Percentiles rank a stretch among this genome's conserved stretches.
phyloP scores from a whole-genome alignment of 2,888 invertebrate species.

The Erebia aethiops region DNA sequence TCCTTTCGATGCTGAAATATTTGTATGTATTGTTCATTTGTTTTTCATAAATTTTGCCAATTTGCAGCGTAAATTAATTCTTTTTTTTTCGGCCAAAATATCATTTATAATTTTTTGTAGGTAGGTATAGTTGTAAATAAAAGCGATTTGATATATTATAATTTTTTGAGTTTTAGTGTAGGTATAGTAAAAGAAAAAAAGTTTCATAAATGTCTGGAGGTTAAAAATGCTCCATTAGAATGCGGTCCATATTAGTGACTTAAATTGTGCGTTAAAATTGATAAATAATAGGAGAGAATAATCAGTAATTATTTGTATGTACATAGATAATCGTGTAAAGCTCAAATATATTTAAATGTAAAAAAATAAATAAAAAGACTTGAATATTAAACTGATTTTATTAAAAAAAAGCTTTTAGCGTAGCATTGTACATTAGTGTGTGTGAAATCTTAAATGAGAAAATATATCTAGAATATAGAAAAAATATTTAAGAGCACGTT shows the following conservation, averaged over 20 bases:
- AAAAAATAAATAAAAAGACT: conserved; percentile 69
- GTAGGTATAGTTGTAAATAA: conserved; percentile 6
- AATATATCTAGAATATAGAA: conserved; percentile 45
- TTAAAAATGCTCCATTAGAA: conserved; percentile 60
- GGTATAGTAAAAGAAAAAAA: conserved; percentile 20
- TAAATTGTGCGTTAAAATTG: conserved; percentile 78
- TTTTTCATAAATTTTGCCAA: too few relatives aligned
- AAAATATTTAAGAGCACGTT: conserved; percentile 43
- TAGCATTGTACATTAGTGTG: conserved; percentile 67
- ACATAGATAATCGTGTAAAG: conserved; percentile 74
- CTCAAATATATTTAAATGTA: conserved; percentile 77
- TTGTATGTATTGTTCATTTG: too few relatives aligned
- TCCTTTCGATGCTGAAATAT: too few relatives aligned
- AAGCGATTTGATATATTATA: conserved; percentile 2
- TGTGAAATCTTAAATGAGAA: conserved; percentile 47
- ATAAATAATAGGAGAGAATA: conserved; percentile 65
- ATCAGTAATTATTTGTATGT: conserved; percentile 58
- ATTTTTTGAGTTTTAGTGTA: conserved; percentile 16
- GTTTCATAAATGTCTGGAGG: conserved; percentile 28
- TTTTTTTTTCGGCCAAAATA: too few relatives aligned
- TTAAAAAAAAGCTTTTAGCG: conserved; percentile 70
- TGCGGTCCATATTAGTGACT: conserved; percentile 82
- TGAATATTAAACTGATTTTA: conserved; percentile 67
- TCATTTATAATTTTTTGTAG: too few relatives aligned
- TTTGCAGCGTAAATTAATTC: too few relatives aligned